phyloP scores from a whole-genome alignment of 2,113 vertebrate species.

The Larimichthys crocea region DNA sequence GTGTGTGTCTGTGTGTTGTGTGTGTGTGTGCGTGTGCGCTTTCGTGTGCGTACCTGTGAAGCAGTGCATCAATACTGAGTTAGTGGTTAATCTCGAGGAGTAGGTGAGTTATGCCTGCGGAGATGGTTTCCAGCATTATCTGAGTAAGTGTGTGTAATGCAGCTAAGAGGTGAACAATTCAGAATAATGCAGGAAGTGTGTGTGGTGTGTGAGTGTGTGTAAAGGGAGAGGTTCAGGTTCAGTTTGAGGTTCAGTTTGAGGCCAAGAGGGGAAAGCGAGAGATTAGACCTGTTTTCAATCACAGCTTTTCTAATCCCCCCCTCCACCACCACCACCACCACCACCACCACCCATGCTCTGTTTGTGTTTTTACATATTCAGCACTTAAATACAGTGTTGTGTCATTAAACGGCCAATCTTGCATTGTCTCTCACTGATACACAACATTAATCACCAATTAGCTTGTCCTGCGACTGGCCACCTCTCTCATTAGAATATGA shows the following conservation, averaged over 20 bases:
- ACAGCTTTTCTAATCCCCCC: conserved; percentile 24
- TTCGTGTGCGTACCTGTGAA: conserved; percentile 55
- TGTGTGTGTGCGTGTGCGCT: conserved; percentile 25
- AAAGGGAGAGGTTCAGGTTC: background rate
- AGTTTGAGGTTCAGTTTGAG: background rate
- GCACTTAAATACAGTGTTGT: conserved; percentile 92
- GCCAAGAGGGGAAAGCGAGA: conserved; percentile 25
- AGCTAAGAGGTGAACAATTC: conserved; percentile 70
- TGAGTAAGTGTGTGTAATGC: conserved; percentile 69
- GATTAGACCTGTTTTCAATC: conserved; percentile 77
- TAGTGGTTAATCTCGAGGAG: conserved; percentile 76
- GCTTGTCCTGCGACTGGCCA: conserved; percentile 95
- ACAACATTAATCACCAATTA: conserved; percentile 99
- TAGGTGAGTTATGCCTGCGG: conserved; percentile 77
- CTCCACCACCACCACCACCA: background rate
- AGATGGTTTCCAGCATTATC: conserved; percentile 61
- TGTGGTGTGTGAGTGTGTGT: background rate
- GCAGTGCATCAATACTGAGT: conserved; percentile 77
- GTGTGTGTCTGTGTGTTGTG: background rate
- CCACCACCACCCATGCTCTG: conserved; percentile 10
- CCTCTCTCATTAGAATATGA: conserved; percentile 97
- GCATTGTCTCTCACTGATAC: conserved; percentile 95
- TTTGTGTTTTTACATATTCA: conserved; percentile 90
- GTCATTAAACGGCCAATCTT: conserved; percentile 96
- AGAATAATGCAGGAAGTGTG: conserved; percentile 47